These are phyloP conservation scores for Alexandromys fortis DNA, from an alignment of 2,113 vertebrate species.

Conservation along the genomic window DNA sequence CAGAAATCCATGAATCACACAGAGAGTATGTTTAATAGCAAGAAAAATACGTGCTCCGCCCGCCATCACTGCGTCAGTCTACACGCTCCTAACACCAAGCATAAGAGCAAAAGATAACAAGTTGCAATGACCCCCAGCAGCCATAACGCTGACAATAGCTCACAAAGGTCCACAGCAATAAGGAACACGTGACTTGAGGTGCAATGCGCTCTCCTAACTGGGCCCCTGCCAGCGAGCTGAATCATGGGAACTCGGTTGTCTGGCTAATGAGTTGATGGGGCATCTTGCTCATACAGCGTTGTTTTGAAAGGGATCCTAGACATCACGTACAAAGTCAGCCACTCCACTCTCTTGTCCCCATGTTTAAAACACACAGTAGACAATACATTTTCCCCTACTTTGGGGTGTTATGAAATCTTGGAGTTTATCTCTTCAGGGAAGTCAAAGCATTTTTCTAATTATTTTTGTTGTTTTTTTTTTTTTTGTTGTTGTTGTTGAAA, in stretches of 20 bases:
- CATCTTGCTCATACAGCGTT: not conserved
- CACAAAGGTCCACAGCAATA: not conserved
- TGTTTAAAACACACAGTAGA: not conserved
- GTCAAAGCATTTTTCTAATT: conserved; percentile 44
- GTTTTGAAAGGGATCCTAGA: not conserved
- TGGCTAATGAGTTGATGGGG: too few relatives aligned
- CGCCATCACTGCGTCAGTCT: not conserved
- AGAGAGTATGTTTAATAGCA: conserved; percentile 1
- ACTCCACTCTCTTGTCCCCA: not conserved
- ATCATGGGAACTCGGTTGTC: not conserved
- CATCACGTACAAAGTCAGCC: not conserved
- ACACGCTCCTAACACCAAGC: not conserved
- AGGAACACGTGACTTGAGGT: not conserved
- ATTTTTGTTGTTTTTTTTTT: too few relatives aligned
- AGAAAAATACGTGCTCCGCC: not conserved
- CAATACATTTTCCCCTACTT: not conserved
- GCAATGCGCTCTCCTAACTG: not conserved
- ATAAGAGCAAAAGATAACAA: not conserved
- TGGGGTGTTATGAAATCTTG: not conserved
- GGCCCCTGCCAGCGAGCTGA: not conserved
- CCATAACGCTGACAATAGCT: not conserved
- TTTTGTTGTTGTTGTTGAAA: too few relatives aligned
- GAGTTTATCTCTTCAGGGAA: conserved; percentile 47
- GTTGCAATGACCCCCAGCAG: not conserved
- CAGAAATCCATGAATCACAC: not conserved